Conservation (phyloP, 2,888 invertebrate genomes). For the Caenorhabditis angaria region DNA sequence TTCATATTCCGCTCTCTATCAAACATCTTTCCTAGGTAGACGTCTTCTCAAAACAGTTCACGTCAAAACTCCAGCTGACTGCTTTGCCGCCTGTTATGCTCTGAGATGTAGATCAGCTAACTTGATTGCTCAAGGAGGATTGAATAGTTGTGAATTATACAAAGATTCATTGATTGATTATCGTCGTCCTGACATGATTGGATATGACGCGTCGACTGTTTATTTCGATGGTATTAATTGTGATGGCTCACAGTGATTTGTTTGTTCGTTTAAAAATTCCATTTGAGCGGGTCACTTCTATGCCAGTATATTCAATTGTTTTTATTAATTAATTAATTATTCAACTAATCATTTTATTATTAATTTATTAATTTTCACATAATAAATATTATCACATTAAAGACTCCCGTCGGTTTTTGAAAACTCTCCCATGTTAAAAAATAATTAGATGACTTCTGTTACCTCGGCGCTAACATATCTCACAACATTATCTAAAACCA, state of each 20-base stretch:
- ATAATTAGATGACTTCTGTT: slow-evolving; percentile 34
- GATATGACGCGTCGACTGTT: slow-evolving; percentile 65
- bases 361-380: slow-evolving; percentile 2
- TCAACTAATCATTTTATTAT: slow-evolving; percentile 14
- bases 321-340: slow-evolving; percentile 8
- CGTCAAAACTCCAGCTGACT: slow-evolving; percentile 58
- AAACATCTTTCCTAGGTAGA: slow-evolving; percentile 63
- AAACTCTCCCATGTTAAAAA: background rate
- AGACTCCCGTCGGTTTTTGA: background rate
- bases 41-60: slow-evolving; percentile 50
- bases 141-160: slow-evolving; percentile 59
- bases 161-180: slow-evolving; percentile 70
- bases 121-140: slow-evolving; percentile 55
- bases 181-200: slow-evolving; percentile 66
- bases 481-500: slow-evolving; percentile 31
- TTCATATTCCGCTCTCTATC: slow-evolving; percentile 68
- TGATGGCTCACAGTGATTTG: slow-evolving; percentile 44
- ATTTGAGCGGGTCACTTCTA: slow-evolving; percentile 26
- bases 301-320: slow-evolving; percentile 27
- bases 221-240: slow-evolving; percentile 71
- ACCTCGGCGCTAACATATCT: slow-evolving; percentile 38
- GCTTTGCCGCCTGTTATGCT: slow-evolving; percentile 66
- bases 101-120: slow-evolving; percentile 70
- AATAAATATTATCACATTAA: slow-evolving; percentile 4
- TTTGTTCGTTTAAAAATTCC: background rate